Evolutionary conservation across 2,113 vertebrate genomes (phyloP), one percentile per base, ranked within the genome.

Genomic region (Scolopax mira): DNA sequence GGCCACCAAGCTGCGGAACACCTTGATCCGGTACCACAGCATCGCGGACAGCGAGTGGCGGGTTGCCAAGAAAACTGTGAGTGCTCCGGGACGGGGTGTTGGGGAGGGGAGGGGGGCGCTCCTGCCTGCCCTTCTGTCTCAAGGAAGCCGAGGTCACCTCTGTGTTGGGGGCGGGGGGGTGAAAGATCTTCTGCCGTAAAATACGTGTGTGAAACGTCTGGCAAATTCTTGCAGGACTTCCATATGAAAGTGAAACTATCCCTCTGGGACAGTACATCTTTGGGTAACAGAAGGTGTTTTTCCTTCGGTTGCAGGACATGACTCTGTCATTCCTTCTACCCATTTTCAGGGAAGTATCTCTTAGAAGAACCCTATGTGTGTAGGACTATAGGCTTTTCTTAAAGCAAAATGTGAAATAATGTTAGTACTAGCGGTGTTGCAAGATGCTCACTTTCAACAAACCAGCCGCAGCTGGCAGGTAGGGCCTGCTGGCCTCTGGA

Each of bases 11-110:
- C 94, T 98, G 79, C 92, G 95, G 57, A 98, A 97, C 85, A 98
- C 97, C 6, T 93, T 98, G 42, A 13, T 98, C 57, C 97, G 93
- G 30, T 98, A 98, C 67, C 97, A 98, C 85, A 87, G 30, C 94
- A 89, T 97, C 88, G 93, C 74, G n/a, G 98, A 97, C 44, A 77
- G 94, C 37, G 91, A 97, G 10, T 98, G 98, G 98, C 91, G 97
- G 55, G 9, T 96, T 9, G 97, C 95, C 15, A 98, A 97, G 94
- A 98, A 97, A 97, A 96, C 77, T 3, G 98, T 98, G 97, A 97
- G 91, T 97, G 66, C 5, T 11, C 14, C 0, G 55, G 22, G 44
- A 17, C 7, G 44, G 44, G 18, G 17, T 7, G 44, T 18, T 6
- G 42, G 42, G 42, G 44, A 8, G 18, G 17, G 44, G 0, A 2